Evolutionary conservation across 2,113 vertebrate genomes (phyloP).

Genomic region (Setophaga petechia): DNA sequence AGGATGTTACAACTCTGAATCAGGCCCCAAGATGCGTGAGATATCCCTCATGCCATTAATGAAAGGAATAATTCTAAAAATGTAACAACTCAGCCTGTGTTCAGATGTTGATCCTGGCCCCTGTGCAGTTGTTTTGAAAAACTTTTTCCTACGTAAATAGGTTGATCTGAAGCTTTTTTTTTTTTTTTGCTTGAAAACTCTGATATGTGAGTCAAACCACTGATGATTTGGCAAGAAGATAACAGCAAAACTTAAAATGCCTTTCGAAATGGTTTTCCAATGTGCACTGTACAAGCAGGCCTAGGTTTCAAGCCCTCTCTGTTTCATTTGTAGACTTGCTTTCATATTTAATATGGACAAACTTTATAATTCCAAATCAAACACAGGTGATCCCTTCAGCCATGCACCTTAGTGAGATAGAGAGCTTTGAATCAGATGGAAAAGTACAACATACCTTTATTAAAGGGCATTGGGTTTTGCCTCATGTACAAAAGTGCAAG

Average conservation of each 20-base stretch:
- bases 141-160: slow-evolving; percentile 52
- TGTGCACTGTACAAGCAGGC: slow-evolving; percentile 18
- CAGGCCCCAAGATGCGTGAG: slow-evolving; percentile 17
- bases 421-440: neutral
- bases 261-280: slow-evolving; percentile 67
- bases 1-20: slow-evolving; percentile 42
- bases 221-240: slow-evolving; percentile 54
- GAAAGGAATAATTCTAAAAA: slow-evolving; percentile 75
- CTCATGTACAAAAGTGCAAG: neutral
- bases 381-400: slow-evolving; percentile 29
- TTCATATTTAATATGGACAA: slow-evolving; percentile 36
- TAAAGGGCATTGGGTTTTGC: neutral
- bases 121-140: slow-evolving; percentile 64
- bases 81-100: slow-evolving; percentile 64
- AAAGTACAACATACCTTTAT: neutral
- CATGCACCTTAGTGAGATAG: neutral
- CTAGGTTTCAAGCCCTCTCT: slow-evolving; percentile 47
- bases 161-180: slow-evolving; percentile 42
- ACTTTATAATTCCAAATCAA: slow-evolving; percentile 66
- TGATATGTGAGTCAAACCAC: slow-evolving; percentile 56
- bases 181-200: neutral
- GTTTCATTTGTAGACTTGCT: slow-evolving; percentile 34
- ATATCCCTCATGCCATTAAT: slow-evolving; percentile 60
- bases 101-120: slow-evolving; percentile 71
- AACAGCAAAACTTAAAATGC: slow-evolving; percentile 16